Conservation (phyloP, 2,797 vertebrate genomes). For the Crenichthys baileyi region DNA sequence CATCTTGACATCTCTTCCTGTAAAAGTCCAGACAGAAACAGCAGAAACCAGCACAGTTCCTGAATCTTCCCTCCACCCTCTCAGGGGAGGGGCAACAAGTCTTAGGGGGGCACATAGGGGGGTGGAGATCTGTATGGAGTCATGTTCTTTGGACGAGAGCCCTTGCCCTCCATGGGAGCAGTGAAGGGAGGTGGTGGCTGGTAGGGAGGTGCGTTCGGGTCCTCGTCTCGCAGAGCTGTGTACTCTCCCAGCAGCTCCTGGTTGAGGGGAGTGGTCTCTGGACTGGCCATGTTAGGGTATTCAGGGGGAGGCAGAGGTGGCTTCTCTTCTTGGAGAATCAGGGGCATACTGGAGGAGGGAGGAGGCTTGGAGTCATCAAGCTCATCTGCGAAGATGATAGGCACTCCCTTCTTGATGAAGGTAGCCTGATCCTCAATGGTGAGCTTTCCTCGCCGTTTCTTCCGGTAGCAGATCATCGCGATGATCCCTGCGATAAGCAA, state of each 20-base stretch:
- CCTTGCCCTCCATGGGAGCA: constrained; percentile 94
- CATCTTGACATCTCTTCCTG: constrained; percentile 69
- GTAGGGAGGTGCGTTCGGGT: constrained; percentile 93
- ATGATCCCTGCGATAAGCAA: constrained; percentile 93
- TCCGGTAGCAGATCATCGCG: constrained; percentile 98
- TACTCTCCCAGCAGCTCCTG: constrained; percentile 95
- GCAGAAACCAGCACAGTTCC: constrained; percentile 86
- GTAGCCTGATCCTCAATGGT: constrained; percentile 98
- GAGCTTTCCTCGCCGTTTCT: constrained; percentile 96
- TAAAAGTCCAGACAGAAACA: constrained; percentile 85
- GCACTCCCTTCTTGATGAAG: constrained; percentile 98
- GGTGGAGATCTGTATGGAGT: constrained; percentile 98
- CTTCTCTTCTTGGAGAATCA: constrained; percentile 98
- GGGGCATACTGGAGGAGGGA: constrained; percentile 94
- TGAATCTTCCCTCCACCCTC: constrained; percentile 69
- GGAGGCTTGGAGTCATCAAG: constrained; percentile 97
- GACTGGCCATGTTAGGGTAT: constrained; percentile 93
- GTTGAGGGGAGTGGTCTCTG: constrained; percentile 93
- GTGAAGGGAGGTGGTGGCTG: constrained; percentile 97
- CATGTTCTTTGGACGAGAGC: constrained; percentile 99
- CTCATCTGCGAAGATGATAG: constrained; percentile 97
- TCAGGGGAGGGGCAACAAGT: constrained; percentile 73
- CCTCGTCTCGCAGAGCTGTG: constrained; percentile 92
- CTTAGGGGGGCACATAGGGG: constrained; percentile 97
- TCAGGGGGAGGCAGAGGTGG: constrained; percentile 94